Evolutionary conservation across 2,113 vertebrate species (phyloP).

Genomic region (Anser brachyrhynchus): DNA sequence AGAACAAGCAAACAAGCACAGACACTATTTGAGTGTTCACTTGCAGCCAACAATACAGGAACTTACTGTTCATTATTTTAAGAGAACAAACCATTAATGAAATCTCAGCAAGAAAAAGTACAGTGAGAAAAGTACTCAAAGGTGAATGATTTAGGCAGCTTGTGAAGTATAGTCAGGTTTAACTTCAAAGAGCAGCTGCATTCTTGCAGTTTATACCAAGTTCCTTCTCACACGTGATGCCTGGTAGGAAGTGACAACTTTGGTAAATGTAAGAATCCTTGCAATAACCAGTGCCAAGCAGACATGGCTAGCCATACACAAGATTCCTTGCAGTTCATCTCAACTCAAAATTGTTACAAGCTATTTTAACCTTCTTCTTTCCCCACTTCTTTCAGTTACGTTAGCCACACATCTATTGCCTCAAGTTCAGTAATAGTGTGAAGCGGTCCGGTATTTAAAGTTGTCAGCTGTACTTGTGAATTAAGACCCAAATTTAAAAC

Average conservation of each 20-base stretch:
- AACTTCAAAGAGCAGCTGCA: not conserved
- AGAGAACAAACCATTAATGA: not conserved
- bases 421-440: not conserved
- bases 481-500: slow-evolving; percentile 19
- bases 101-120: not conserved
- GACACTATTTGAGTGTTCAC: not conserved
- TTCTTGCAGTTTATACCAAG: not conserved
- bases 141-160: not conserved
- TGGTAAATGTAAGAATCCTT: not conserved
- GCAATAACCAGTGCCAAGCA: not conserved
- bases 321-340: not conserved
- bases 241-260: not conserved
- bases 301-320: not conserved
- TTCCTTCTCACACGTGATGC: not conserved
- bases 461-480: not conserved
- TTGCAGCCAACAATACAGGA: not conserved
- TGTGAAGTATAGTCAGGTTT: not conserved
- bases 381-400: not conserved
- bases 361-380: not conserved
- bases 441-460: not conserved
- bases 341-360: not conserved
- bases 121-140: not conserved
- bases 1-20: slow-evolving; percentile 23
- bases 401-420: not conserved
- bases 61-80: not conserved